Evolutionary conservation across 2,888 invertebrate species (phyloP).

Genomic region (Saturnia japonica): DNA sequence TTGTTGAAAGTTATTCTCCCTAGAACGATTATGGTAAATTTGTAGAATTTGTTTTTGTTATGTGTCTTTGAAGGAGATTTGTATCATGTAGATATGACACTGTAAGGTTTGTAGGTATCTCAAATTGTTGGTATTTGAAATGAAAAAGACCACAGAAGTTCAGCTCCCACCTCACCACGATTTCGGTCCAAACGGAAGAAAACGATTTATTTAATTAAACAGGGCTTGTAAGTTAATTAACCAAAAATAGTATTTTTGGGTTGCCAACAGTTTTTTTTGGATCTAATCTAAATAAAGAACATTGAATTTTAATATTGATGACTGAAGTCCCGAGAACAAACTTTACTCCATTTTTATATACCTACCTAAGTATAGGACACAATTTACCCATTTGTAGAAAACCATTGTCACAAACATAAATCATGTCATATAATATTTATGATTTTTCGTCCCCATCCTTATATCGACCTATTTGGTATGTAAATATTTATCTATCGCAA

Average conservation of each 20-base stretch:
- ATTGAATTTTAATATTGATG: background rate
- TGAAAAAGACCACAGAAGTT: no score
- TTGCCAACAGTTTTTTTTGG: no score
- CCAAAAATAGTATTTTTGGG: no score
- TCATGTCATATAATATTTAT: background rate
- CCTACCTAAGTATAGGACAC: background rate
- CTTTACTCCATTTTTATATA: background rate
- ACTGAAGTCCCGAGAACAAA: background rate
- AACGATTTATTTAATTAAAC: no score
- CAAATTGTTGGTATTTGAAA: no score
- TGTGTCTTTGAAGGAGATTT: no score
- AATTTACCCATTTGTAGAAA: background rate
- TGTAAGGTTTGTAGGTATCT: no score
- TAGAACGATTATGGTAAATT: background rate
- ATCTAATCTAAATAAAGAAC: no score
- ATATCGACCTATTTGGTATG: background rate
- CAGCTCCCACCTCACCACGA: no score
- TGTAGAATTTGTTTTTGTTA: background rate
- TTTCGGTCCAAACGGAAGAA: no score
- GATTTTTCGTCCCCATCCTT: background rate
- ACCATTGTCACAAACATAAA: background rate
- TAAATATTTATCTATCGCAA: background rate
- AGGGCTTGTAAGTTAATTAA: no score
- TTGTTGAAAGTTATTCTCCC: background rate
- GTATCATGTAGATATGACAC: no score